phyloP scores from a whole-genome alignment of 2,888 invertebrate genomes.

The Xestoiulus laeticollis region DNA sequence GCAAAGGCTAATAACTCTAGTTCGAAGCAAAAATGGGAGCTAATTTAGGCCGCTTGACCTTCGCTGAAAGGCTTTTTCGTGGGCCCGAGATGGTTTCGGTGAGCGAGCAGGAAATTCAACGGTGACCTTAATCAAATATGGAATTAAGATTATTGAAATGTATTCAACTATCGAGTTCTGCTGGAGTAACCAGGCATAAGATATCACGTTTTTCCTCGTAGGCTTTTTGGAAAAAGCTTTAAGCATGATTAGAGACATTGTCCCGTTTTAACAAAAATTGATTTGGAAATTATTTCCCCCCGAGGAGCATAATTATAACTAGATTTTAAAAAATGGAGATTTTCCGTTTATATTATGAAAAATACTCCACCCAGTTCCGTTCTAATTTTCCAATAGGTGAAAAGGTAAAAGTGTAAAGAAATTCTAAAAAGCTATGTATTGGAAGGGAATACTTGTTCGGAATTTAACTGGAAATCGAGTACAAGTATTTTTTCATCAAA shows the following conservation, averaged over 20 bases:
- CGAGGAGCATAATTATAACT: neutral
- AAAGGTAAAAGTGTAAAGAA: no score
- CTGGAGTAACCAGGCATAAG: neutral
- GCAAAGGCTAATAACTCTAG: neutral
- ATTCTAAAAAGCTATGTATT: no score
- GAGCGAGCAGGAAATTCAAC: neutral
- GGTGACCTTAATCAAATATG: neutral
- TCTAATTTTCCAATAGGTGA: no score
- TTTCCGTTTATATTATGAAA: neutral
- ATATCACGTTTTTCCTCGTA: neutral
- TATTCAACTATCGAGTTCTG: neutral
- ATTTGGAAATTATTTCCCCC: neutral
- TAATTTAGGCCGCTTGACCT: constrained; percentile 8
- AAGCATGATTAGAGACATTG: neutral
- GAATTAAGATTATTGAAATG: constrained; percentile 5
- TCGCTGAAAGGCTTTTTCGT: neutral
- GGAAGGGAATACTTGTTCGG: no score
- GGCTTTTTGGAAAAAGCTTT: neutral
- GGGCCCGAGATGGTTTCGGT: neutral
- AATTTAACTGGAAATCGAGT: no score
- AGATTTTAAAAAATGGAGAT: neutral
- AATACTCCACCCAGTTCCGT: no score
- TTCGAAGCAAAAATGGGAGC: neutral
- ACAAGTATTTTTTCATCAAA: no score
- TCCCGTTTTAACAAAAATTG: neutral